Evolutionary conservation across 2,888 invertebrate species (phyloP).

Genomic region (Platycnemis pennipes): DNA sequence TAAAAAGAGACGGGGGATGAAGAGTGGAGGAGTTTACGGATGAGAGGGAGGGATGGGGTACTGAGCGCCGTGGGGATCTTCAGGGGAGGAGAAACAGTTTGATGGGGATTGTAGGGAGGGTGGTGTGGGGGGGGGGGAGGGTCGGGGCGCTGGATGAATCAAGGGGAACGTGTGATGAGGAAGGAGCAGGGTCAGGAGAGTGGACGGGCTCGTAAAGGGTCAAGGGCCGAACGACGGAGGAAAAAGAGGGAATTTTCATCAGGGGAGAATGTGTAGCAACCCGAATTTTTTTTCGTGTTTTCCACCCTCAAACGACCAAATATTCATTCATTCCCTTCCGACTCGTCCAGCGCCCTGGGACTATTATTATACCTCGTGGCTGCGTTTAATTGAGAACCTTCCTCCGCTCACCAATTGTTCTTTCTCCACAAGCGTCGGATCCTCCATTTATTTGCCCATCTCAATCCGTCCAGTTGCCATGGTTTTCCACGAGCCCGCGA

Average conservation of each 20-base stretch:
- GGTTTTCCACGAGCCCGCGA: background rate
- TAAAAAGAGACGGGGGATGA: background rate
- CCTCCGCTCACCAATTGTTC: background rate
- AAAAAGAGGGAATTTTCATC: constrained; percentile 24
- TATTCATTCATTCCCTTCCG: constrained; percentile 19
- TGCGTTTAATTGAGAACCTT: background rate
- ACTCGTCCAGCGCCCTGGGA: background rate
- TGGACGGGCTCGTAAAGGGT: background rate
- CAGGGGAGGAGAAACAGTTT: background rate
- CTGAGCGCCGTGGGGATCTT: background rate
- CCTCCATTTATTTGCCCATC: background rate
- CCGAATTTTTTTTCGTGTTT: background rate
- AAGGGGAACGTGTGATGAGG: background rate
- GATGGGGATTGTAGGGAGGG: background rate
- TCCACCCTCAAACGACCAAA: background rate
- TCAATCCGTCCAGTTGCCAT: background rate
- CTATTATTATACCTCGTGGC: background rate
- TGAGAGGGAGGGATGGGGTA: background rate
- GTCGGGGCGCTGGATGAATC: background rate
- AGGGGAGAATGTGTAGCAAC: background rate
- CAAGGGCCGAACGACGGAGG: background rate
- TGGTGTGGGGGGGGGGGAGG: background rate
- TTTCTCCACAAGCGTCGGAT: background rate
- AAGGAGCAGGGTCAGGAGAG: background rate
- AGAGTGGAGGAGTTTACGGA: background rate